Evolutionary conservation across 2,888 invertebrate species (phyloP), one percentile per base, ranked within the genome.

Genomic region (Leptogaster cylindrica): DNA sequence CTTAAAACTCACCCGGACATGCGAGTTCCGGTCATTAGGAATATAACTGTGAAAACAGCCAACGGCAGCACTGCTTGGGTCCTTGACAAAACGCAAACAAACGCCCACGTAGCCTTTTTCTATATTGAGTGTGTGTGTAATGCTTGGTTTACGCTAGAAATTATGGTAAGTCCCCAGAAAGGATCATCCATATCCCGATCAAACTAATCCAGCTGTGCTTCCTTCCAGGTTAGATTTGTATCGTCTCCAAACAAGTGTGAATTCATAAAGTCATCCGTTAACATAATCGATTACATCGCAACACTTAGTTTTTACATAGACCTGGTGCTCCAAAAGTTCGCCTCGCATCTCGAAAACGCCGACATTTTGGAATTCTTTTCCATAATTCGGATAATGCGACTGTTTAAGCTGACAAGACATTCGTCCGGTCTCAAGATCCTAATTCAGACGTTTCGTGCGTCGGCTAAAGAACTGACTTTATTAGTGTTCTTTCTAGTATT

Each of bases 1-100:
- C 88, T 99, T 80, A 99, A 99, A 86, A 99, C 99, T 51, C 98
- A 98, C 83, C 98, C 99, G 72, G 97, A 95, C 82, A 93, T 97
- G 93, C 86, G 97, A 76, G 93, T 94, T 76, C 96, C 96, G 71
- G 88, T 91, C 76, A 91, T 95, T 74, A 85, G 86, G 75, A 91
- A 92, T 83, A 87, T 89, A 76, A 87, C 90, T 70, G 91, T 93
- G 27, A 86, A 86, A 74, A 91, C 89, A 46, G 88, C 91, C 48
- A 87, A 87, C 76, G 89, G 90, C 76, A 85, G 87, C 73, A 88
- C 88, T 67, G 87, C 87, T 73, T 95, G 93, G 92, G 90, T 89
- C 66, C 83, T 96, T 77, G 95, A 97, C 83, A 93, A 92, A 83
- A 86, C 89, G 76, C 91, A 92, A 81, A 97, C 97, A 65, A 97